Evolutionary conservation across 2,888 invertebrate species (phyloP).

Genomic region (Scaptomyza reducta): DNA sequence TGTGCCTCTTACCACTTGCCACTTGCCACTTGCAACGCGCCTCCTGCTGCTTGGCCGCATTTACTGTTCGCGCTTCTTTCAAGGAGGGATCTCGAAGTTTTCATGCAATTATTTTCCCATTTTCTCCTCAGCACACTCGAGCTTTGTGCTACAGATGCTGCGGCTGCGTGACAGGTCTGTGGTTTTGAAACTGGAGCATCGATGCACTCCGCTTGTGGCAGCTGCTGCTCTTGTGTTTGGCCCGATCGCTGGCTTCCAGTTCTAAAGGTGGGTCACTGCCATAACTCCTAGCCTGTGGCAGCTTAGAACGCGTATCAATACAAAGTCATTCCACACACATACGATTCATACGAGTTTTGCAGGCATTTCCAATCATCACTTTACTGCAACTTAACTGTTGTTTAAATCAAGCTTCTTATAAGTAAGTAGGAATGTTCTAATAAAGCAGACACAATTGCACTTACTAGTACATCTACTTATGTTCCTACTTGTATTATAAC

Average conservation of each 20-base stretch:
- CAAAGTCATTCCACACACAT: slow-evolving; percentile 13
- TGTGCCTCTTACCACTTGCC: slow-evolving; percentile 18
- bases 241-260: slow-evolving; percentile 62
- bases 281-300: slow-evolving; percentile 67
- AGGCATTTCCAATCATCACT: slow-evolving; percentile 66
- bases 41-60: slow-evolving; percentile 51
- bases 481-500: slow-evolving; percentile 15
- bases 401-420: slow-evolving; percentile 53
- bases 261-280: slow-evolving; percentile 82
- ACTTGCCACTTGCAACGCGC: not conserved
- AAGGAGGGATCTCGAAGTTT: slow-evolving; percentile 68
- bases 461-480: slow-evolving; percentile 12
- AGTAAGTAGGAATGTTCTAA: slow-evolving; percentile 57
- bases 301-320: slow-evolving; percentile 40
- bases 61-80: slow-evolving; percentile 61
- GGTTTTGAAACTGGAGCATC: slow-evolving; percentile 79
- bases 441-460: slow-evolving; percentile 46
- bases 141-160: slow-evolving; percentile 37
- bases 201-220: slow-evolving; percentile 59
- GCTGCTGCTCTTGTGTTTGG: slow-evolving; percentile 41
- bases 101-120: slow-evolving; percentile 76
- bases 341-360: slow-evolving; percentile 20
- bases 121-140: slow-evolving; percentile 64
- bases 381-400: slow-evolving; percentile 74
- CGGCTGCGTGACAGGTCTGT: slow-evolving; percentile 79